phyloP scores from a whole-genome alignment of 2,113 vertebrate genomes.

The Saccopteryx leptura region DNA sequence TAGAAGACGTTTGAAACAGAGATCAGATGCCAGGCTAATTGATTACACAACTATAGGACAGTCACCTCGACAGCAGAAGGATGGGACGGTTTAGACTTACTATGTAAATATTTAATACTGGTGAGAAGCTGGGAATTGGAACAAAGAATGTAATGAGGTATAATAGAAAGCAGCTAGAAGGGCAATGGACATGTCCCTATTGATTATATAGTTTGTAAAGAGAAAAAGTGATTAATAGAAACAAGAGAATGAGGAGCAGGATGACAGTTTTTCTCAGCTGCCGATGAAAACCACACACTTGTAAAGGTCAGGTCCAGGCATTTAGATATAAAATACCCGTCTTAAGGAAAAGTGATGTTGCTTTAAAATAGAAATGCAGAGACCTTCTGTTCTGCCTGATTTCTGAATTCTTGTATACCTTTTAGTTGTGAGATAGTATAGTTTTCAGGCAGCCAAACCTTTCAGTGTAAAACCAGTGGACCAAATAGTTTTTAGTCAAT shows the following conservation, averaged over 20 bases:
- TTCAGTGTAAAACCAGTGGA: not conserved
- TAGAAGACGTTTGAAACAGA: conserved; percentile 75
- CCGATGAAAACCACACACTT: not conserved
- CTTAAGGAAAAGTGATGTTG: not conserved
- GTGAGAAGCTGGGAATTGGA: conserved; percentile 83
- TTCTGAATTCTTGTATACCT: conserved; percentile 15
- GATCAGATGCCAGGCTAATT: conserved; percentile 81
- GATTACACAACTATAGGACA: conserved; percentile 77
- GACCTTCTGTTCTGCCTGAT: not conserved
- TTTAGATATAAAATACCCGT: not conserved
- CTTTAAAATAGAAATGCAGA: conserved; percentile 54
- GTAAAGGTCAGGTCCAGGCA: not conserved
- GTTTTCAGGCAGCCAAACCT: conserved; percentile 29
- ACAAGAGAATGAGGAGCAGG: conserved; percentile 1
- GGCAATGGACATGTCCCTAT: conserved; percentile 65
- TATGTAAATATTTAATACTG: conserved; percentile 84
- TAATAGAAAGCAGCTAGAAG: conserved; percentile 84
- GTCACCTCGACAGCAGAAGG: conserved; percentile 74
- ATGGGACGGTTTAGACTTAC: conserved; percentile 81
- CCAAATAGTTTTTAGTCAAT: conserved; percentile 17
- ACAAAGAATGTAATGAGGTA: conserved; percentile 86
- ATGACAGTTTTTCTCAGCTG: conserved; percentile 61
- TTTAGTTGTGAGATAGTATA: not conserved
- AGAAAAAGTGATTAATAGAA: conserved; percentile 75
- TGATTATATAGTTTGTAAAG: conserved; percentile 81